Conservation (phyloP, 2,113 vertebrate genomes). For the Sinocyclocheilus grahami region DNA sequence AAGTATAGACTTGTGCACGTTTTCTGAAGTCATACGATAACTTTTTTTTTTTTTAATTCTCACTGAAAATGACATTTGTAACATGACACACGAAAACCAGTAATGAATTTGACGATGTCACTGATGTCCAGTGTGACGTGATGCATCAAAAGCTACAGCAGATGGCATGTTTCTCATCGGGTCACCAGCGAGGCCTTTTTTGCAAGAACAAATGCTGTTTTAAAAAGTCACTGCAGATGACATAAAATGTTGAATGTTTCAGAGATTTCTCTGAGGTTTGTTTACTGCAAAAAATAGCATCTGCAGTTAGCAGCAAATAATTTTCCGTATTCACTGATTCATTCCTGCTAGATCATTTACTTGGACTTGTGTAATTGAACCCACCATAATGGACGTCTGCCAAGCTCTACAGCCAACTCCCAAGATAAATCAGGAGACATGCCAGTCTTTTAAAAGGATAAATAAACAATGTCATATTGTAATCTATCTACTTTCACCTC, state of each 20-base stretch:
- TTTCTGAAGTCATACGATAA: no score
- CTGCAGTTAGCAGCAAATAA: not conserved
- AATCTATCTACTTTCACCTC: no score
- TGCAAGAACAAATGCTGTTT: not conserved
- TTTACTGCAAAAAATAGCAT: not conserved
- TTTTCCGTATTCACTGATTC: not conserved
- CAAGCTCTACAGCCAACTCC: not conserved
- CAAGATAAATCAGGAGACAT: no score
- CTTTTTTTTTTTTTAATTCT: no score
- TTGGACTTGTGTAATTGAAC: not conserved
- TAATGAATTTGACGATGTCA: not conserved
- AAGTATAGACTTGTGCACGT: no score
- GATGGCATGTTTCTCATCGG: not conserved
- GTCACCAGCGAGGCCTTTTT: not conserved
- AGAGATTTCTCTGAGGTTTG: not conserved
- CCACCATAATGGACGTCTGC: not conserved
- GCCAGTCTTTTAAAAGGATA: no score
- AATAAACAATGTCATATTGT: no score
- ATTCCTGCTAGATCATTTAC: not conserved
- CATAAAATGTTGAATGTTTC: not conserved
- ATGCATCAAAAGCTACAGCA: not conserved
- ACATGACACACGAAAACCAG: no score
- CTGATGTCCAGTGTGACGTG: no score
- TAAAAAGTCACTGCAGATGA: not conserved
- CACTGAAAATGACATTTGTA: no score